These are phyloP conservation scores for Cerceris ruficornis DNA, from an alignment of 2,888 invertebrate genomes.

Conservation along the genomic window DNA sequence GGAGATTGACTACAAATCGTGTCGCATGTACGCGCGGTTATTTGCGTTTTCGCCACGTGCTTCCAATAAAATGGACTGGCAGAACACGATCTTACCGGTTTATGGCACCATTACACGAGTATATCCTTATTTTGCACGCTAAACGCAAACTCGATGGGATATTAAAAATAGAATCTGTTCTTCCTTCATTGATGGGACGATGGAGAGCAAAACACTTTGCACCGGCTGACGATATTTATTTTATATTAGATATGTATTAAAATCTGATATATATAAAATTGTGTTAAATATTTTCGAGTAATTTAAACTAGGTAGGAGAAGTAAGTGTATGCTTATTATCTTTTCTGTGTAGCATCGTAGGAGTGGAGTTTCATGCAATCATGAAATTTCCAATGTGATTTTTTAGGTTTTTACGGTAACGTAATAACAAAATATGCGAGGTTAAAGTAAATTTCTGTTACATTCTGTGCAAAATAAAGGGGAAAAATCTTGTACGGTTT, in stretches of 20 bases:
- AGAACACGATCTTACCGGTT: conserved; percentile 1
- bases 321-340: too few species aligned
- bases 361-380: too few species aligned
- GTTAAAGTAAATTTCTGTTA: too few species aligned
- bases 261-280: background rate
- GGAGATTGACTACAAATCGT: conserved; percentile 5
- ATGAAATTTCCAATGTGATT: too few species aligned
- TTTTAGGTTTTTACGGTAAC: too few species aligned
- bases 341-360: too few species aligned
- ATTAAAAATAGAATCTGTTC: background rate
- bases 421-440: too few species aligned
- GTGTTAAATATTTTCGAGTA: too few species aligned
- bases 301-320: too few species aligned
- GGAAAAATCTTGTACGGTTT: too few species aligned
- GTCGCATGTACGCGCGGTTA: conserved; percentile 11
- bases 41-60: conserved; percentile 35
- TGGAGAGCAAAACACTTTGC: background rate
- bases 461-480: too few species aligned
- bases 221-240: background rate
- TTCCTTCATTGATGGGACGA: background rate
- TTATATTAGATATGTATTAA: background rate
- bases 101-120: background rate
- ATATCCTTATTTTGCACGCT: conserved; percentile 1
- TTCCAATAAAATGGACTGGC: conserved; percentile 29
- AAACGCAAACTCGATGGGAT: conserved; percentile 29